Evolutionary conservation across 30 jellyfish, hydroid and myxozoan genomes (phyloP).

Genomic region (Sanderia malayensis): DNA sequence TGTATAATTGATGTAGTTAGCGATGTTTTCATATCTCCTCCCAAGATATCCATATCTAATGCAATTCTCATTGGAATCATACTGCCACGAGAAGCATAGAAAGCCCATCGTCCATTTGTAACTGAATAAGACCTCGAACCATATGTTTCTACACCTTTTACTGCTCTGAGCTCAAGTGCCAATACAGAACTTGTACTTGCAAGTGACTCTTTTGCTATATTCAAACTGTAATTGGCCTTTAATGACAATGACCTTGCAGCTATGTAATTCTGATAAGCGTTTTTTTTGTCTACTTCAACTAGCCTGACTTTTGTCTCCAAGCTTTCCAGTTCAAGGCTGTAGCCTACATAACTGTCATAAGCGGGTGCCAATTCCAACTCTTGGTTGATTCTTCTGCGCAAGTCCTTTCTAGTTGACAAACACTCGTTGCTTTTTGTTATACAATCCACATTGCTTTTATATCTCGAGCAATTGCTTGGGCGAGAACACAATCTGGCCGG

Average conservation of each 20-base stretch:
- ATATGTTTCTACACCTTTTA: background rate
- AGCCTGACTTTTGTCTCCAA: background rate
- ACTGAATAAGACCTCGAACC: constrained; percentile 18
- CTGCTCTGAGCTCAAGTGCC: constrained; percentile 21
- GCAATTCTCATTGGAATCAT: constrained; percentile 26
- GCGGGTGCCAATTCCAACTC: background rate
- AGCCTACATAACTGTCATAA: constrained; percentile 14
- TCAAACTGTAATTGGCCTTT: constrained; percentile 20
- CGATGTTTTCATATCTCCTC: constrained; percentile 3
- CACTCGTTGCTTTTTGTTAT: constrained; percentile 25
- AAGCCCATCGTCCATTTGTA: constrained; percentile 14
- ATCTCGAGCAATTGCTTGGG: constrained; percentile 41
- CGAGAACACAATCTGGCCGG: constrained; percentile 40
- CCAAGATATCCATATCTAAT: constrained; percentile 12
- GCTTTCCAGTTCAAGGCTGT: constrained; percentile 26
- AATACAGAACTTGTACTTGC: constrained; percentile 32
- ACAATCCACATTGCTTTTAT: constrained; percentile 22
- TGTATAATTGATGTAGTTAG: constrained; percentile 12
- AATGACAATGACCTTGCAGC: constrained; percentile 20
- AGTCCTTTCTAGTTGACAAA: constrained; percentile 5
- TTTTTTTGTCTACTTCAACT: constrained; percentile 14
- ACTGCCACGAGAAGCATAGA: constrained; percentile 4
- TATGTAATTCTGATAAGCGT: constrained; percentile 8
- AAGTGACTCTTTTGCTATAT: background rate
- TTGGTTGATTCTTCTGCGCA: constrained; percentile 12